Base-by-base conservation (phyloP, 2,113 vertebrate species). In the Antechinus stuartii region DNA sequence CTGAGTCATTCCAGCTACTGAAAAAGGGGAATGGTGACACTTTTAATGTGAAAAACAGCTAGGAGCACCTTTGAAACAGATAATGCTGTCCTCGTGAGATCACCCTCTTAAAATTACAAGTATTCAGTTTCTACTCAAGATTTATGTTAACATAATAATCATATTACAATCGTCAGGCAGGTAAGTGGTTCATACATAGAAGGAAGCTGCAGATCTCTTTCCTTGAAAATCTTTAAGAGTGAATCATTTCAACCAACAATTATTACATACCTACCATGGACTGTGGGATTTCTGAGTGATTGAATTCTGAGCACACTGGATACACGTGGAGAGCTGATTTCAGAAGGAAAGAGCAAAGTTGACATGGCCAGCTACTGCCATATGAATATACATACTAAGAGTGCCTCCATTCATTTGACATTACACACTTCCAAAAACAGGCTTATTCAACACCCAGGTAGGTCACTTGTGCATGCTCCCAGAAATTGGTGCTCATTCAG, bases 41-140 rank as follows among this genome's bases (percentile, higher is more conserved):
- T 92, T 94, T 56, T 30, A 93, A 92, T 16, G 91, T 91, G 47
- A 92, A 96, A 94, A 95, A 47, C 89, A 92, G 92, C 8, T 19
- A 19, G 47, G 84, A 8, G 27, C 47, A 27, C 94, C 90, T 84
- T 91, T 93, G 57, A 90, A 84, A 95, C 10, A 52, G 47, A 23
- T 89, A 52, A 90, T 84, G 26, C 9, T 68, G 49, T 93, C 52
- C 57, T 94, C 92, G 53, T 61, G 53, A 50, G 57, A 94, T 91
- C 54, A 84, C 25, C 25, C 53, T 90, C 93, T 95, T 93, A 54
- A 95, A 93, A 93, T 94, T 53, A 91, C 5, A 53, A 49, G 2
- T 92, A 91, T 84, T 94, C 90, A 26, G 42, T 26, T 92, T 91
- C 93, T 89, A 92, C 93, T 92, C 91, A 92, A 92, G 50, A 53